These are phyloP conservation scores for Buphagus erythrorhynchus DNA, from an alignment of 2,797 vertebrate species.

Conservation along the genomic window DNA sequence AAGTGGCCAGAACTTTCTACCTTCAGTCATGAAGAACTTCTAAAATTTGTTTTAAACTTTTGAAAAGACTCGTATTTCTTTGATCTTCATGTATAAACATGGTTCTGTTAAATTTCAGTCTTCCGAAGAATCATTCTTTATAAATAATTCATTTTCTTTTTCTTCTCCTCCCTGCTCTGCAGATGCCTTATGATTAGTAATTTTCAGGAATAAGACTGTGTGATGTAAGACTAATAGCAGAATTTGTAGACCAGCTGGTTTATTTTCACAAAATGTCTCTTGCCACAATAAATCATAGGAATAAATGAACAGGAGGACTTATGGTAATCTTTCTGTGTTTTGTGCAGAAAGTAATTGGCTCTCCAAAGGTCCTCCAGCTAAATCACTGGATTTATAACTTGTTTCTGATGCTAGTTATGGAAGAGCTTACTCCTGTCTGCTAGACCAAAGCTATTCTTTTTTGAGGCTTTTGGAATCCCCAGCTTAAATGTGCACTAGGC, in stretches of 20 bases:
- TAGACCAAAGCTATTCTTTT: not conserved
- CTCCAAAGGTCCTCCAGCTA: not conserved
- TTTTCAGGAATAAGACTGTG: not conserved
- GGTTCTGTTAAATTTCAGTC: not conserved
- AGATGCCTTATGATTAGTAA: constrained; percentile 6
- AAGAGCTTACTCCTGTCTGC: not conserved
- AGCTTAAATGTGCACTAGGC: not conserved
- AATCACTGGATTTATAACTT: constrained; percentile 38
- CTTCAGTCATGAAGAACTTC: not conserved
- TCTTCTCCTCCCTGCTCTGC: not conserved
- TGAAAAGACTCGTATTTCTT: not conserved
- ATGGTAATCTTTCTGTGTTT: not conserved
- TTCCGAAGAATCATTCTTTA: not conserved
- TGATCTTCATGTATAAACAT: not conserved
- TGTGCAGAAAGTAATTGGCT: not conserved
- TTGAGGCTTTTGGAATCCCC: not conserved
- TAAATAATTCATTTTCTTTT: not conserved
- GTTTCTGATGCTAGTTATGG: not conserved
- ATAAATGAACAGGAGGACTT: constrained; percentile 1
- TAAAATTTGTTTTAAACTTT: not conserved
- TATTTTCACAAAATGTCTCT: not conserved
- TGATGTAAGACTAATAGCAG: not conserved
- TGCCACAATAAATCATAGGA: not conserved
- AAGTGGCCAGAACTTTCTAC: not conserved
- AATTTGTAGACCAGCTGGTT: not conserved